phyloP scores from a whole-genome alignment of 2,797 vertebrate genomes.

The Spinus olivaceus region DNA sequence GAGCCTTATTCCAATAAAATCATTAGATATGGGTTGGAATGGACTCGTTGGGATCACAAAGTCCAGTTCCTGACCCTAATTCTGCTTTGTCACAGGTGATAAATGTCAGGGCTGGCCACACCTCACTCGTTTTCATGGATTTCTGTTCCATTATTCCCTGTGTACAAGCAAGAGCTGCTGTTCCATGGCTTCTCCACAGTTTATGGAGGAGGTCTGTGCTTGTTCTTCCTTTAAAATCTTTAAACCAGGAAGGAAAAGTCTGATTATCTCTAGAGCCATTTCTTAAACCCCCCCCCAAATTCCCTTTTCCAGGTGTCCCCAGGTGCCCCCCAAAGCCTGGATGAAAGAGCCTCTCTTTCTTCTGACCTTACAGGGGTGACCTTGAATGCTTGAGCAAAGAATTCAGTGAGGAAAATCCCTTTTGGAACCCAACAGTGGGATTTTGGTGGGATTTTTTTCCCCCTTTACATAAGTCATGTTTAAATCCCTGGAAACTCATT shows the following conservation, averaged over 20 bases:
- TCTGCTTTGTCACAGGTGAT: neutral
- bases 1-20: neutral
- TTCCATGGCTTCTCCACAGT: neutral
- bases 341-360: neutral
- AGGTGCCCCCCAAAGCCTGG: neutral
- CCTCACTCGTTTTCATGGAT: neutral
- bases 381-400: neutral
- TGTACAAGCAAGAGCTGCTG: fast-evolving
- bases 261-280: fast-evolving
- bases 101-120: neutral
- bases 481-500: neutral
- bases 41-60: neutral
- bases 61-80: neutral
- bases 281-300: neutral
- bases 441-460: fast-evolving
- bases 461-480: neutral
- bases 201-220: neutral
- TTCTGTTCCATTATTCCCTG: neutral
- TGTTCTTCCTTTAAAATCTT: neutral
- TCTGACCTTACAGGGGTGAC: neutral
- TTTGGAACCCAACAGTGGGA: neutral
- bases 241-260: neutral
- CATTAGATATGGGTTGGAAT: neutral
- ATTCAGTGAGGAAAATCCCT: neutral
- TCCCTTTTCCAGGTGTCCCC: neutral